Evolutionary conservation across 2,797 vertebrate species (phyloP).

Genomic region (Platyrinchus mystaceus): DNA sequence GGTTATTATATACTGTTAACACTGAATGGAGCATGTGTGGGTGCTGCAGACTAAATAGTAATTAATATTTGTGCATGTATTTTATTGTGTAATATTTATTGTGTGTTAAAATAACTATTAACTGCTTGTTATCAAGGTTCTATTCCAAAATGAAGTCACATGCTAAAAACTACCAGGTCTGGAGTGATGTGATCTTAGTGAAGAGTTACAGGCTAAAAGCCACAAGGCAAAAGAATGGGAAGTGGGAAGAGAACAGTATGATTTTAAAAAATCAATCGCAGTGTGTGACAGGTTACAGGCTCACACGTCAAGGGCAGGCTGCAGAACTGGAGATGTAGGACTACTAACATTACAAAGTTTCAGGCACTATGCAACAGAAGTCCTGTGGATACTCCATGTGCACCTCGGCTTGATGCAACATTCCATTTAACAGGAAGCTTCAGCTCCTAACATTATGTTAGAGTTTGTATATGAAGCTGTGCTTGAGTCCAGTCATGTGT

Average conservation of each 20-base stretch:
- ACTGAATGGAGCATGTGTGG: accelerated
- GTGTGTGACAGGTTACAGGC: background rate
- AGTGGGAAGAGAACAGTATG: background rate
- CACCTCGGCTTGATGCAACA: background rate
- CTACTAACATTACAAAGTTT: background rate
- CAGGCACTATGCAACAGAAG: background rate
- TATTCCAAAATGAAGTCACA: background rate
- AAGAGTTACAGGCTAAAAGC: background rate
- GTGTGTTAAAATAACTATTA: background rate
- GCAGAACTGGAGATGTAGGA: background rate
- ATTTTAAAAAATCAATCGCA: background rate
- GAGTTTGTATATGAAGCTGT: background rate
- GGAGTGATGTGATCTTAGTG: background rate
- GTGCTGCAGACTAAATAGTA: background rate
- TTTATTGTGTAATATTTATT: background rate
- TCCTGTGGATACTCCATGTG: background rate
- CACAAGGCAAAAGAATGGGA: background rate
- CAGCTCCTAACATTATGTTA: background rate
- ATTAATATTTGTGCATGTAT: background rate
- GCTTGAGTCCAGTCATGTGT: background rate
- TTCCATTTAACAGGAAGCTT: background rate
- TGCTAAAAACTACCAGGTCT: background rate
- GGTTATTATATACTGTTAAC: background rate
- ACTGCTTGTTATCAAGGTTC: background rate
- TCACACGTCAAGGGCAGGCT: background rate